phyloP scores from a whole-genome alignment of 2,797 vertebrate genomes.

The Yasuhikotakia modesta region DNA sequence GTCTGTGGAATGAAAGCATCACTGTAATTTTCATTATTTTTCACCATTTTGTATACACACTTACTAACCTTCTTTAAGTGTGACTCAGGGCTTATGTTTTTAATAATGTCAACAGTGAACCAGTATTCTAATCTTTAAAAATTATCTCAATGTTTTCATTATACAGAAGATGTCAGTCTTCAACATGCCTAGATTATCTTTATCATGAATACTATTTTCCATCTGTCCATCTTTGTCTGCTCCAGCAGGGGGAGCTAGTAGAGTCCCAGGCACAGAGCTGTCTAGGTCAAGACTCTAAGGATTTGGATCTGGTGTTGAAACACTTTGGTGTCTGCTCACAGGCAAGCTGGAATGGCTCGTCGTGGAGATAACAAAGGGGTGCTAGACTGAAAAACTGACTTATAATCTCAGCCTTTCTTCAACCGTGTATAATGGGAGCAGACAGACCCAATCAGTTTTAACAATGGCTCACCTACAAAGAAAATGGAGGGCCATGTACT shows the following conservation, averaged over 20 bases:
- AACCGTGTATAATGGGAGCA: slow-evolving; percentile 16
- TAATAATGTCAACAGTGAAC: slow-evolving; percentile 1
- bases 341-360: slow-evolving; percentile 74
- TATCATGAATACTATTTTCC: not conserved
- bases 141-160: slow-evolving; percentile 2
- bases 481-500: slow-evolving; percentile 27
- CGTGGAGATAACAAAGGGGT: slow-evolving; percentile 63
- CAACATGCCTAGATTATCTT: not conserved
- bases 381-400: slow-evolving; percentile 43
- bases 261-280: slow-evolving; percentile 62
- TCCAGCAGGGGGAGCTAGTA: slow-evolving; percentile 67
- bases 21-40: not conserved
- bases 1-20: not conserved
- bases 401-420: slow-evolving; percentile 14
- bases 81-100: slow-evolving; percentile 2
- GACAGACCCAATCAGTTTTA: slow-evolving; percentile 28
- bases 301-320: slow-evolving; percentile 63
- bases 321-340: slow-evolving; percentile 69
- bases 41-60: too few relatives aligned
- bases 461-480: slow-evolving; percentile 22
- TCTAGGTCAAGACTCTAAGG: slow-evolving; percentile 62
- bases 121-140: slow-evolving; percentile 5
- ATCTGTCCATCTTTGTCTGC: slow-evolving; percentile 55
- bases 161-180: not conserved
- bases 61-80: not conserved